Percentiles rank a stretch among this genome's conserved stretches.
phyloP scores from a whole-genome alignment of 2,888 invertebrate genomes.

The Mayetiola destructor region DNA sequence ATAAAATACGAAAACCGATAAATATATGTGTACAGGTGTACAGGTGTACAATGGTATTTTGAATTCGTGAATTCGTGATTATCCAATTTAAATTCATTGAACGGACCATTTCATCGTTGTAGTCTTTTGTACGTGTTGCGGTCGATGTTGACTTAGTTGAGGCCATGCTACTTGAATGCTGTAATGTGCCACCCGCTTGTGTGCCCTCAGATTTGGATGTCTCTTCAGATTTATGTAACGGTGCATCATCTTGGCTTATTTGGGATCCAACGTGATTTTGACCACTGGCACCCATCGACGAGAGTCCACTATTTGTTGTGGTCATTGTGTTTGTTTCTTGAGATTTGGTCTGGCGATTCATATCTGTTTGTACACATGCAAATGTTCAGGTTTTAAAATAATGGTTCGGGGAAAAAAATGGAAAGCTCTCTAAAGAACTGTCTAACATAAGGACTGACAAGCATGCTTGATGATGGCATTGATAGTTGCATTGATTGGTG shows the following conservation, averaged over 20 bases:
- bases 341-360: constrained; percentile 52
- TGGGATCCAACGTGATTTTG: constrained; percentile 54
- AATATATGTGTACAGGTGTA: no score
- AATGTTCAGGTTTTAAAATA: no score
- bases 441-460: no score
- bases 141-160: constrained; percentile 43
- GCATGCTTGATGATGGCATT: no score
- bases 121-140: constrained; percentile 47
- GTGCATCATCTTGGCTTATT: constrained; percentile 30
- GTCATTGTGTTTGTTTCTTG: constrained; percentile 56
- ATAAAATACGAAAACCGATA: neutral
- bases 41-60: neutral
- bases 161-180: constrained; percentile 37
- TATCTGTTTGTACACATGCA: constrained; percentile 18
- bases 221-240: constrained; percentile 37
- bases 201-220: constrained; percentile 63
- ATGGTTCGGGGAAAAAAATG: no score
- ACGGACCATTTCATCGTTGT: constrained; percentile 50
- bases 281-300: constrained; percentile 23
- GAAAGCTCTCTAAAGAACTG: no score
- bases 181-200: constrained; percentile 63
- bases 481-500: no score
- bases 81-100: neutral
- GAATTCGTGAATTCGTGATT: neutral
- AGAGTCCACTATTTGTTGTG: constrained; percentile 48